Evolutionary conservation across 2,797 vertebrate genomes (phyloP).

Genomic region (Oreonectes daqikongensis): DNA sequence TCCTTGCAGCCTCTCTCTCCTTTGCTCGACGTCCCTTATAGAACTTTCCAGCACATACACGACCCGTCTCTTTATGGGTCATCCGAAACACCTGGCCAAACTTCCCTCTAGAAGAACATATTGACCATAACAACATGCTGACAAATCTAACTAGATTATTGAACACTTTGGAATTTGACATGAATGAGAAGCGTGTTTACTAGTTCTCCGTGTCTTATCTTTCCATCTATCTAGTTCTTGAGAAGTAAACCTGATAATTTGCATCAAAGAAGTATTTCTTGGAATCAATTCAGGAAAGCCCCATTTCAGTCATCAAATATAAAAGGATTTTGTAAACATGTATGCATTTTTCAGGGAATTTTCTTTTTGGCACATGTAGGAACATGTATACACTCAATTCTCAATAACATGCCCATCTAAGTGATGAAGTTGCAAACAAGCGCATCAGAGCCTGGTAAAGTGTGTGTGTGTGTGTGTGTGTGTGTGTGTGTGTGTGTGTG

Average conservation of each 20-base stretch:
- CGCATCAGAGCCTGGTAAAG: too few relatives aligned
- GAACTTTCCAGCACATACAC: conserved; percentile 84
- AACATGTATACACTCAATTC: neutral
- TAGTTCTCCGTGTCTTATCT: neutral
- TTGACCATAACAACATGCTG: neutral
- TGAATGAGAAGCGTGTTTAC: neutral
- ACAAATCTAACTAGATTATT: neutral
- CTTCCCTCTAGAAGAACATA: conserved; percentile 76
- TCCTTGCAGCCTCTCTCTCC: conserved; percentile 77
- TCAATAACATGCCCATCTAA: neutral
- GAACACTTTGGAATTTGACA: neutral
- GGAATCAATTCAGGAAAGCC: neutral
- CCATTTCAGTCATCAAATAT: neutral
- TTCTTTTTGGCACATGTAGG: neutral
- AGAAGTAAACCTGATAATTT: neutral
- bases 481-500: neutral
- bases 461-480: too few relatives aligned
- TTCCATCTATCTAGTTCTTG: neutral
- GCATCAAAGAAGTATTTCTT: neutral
- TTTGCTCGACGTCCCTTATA: conserved; percentile 78
- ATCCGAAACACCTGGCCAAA: conserved; percentile 85
- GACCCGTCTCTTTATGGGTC: conserved; percentile 77
- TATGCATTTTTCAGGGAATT: conserved; percentile 1
- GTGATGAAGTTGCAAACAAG: neutral
- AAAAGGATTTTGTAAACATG: neutral